A percentile compares a stretch with the other conserved stretches of the same genome.
Evolutionary conservation across 2,797 vertebrate species (phyloP).

Genomic region (Apogon talboti): DNA sequence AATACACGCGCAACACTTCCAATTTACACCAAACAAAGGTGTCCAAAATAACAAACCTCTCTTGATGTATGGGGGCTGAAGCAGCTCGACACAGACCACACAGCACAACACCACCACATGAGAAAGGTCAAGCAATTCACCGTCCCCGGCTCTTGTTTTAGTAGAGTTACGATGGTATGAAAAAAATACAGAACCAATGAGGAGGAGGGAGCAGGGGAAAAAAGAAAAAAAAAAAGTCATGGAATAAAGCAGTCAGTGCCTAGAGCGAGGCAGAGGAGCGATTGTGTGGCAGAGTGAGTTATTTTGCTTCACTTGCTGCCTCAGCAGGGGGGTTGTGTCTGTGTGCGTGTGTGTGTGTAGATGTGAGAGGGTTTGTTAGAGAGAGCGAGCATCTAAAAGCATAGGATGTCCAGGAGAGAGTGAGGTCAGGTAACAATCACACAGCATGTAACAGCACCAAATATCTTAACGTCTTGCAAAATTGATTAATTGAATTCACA

Average conservation of each 20-base stretch:
- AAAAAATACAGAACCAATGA: constrained; percentile 59
- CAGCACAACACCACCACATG: constrained; percentile 75
- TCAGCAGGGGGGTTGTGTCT: constrained; percentile 70
- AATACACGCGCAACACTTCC: constrained; percentile 48
- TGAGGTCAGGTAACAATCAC: constrained; percentile 75
- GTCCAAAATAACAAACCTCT: constrained; percentile 70
- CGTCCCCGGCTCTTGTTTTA: constrained; percentile 79
- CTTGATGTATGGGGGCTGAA: constrained; percentile 74
- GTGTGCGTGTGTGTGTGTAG: constrained; percentile 42
- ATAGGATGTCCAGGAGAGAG: constrained; percentile 61
- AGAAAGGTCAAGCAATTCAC: constrained; percentile 85
- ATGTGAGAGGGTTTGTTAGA: constrained; percentile 54
- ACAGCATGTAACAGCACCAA: constrained; percentile 55
- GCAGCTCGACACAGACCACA: constrained; percentile 77
- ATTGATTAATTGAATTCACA: constrained; percentile 61
- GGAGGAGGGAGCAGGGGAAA: constrained; percentile 49
- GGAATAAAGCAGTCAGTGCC: constrained; percentile 81
- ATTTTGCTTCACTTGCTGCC: constrained; percentile 87
- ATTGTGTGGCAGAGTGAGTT: constrained; percentile 85
- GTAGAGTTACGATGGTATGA: constrained; percentile 78
- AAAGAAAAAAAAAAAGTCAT: constrained; percentile 56
- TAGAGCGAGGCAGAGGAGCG: constrained; percentile 80
- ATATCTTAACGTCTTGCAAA: constrained; percentile 27
- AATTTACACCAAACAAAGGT: constrained; percentile 67
- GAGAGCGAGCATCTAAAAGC: constrained; percentile 54